Base-by-base conservation (phyloP, 1,140 invertebrate genomes). In the Drosophila yakuba region DNA sequence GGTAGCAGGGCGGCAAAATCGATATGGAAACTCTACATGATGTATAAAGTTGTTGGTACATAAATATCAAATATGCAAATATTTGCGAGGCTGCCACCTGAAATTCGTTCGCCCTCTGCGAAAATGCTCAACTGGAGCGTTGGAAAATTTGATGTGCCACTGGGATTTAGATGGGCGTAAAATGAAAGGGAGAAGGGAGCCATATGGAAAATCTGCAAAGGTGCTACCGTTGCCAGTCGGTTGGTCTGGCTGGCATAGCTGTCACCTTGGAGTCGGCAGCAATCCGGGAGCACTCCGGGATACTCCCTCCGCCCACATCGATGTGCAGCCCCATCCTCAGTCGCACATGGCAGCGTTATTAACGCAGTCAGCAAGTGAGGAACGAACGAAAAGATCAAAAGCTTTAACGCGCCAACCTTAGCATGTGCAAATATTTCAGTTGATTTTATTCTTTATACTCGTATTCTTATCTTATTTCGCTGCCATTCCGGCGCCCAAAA, bases 51-150 rank as follows among this genome's bases (percentile, higher is more conserved):
- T 86, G 82, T 81, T 80, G 71, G 68, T 88, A 88, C 84, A 81
- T 83, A 89, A 83, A 88, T 89, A 88, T 88, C 76, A 88, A 88
- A 88, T 88, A 88, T 88, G 83, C 84, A 88, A 88, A 88, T 88
- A 88, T 88, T 88, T 88, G 62, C 76, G 69, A 59, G 75, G 55
- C 83, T 79, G 84, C 72, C 78, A 82, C 83, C 84, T 80, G 75
- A 88, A 88, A 80, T 78, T 85, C 54, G 14, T 50, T 20, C 36
- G 62, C 28, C 23, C 41, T 38, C 47, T 63, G 51, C 61, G 80
- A 48, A 79, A 82, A 82, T 75, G 75, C 78, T 74, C 48, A 81
- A 81, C 56, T 79, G 80, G 67, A 79, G 73, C 58, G 64, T 64
- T 61, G 71, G 57, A 75, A 78, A 74, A 50, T 69, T 77, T 56